phyloP scores from a whole-genome alignment of 2,113 vertebrate species.

The Lota lota region DNA sequence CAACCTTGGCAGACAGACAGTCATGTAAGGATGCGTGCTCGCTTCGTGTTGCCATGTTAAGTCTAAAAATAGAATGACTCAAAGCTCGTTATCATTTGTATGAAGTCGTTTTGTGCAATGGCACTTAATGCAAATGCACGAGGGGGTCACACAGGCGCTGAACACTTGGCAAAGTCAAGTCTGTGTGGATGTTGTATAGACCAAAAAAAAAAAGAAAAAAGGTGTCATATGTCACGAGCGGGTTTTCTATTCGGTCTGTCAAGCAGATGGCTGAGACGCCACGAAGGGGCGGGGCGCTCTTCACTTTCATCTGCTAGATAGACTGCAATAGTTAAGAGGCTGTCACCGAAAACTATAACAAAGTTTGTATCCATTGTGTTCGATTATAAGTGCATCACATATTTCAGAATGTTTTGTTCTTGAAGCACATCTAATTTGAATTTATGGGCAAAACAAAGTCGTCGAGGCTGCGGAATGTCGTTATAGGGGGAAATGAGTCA shows the following conservation, averaged over 20 bases:
- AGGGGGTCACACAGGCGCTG: too few species aligned
- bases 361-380: not conserved
- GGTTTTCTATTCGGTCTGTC: slow-evolving; percentile 16
- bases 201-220: not conserved
- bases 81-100: too few species aligned
- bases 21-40: too few species aligned
- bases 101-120: too few species aligned
- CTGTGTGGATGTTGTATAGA: too few species aligned
- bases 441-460: not conserved
- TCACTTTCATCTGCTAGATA: not conserved
- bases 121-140: too few species aligned
- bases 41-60: too few species aligned
- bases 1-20: too few species aligned
- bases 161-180: too few species aligned
- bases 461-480: slow-evolving; percentile 27
- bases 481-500: slow-evolving; percentile 64
- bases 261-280: slow-evolving; percentile 6
- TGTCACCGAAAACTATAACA: not conserved
- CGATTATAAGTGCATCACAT: not conserved
- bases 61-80: too few species aligned
- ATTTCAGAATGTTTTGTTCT: too few species aligned
- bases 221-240: slow-evolving; percentile 2
- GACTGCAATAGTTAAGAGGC: not conserved
- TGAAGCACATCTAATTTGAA: not conserved
- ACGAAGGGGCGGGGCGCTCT: slow-evolving; percentile 6